phyloP scores from a whole-genome alignment of 2,888 invertebrate species.

The Linnaemya tessellans region DNA sequence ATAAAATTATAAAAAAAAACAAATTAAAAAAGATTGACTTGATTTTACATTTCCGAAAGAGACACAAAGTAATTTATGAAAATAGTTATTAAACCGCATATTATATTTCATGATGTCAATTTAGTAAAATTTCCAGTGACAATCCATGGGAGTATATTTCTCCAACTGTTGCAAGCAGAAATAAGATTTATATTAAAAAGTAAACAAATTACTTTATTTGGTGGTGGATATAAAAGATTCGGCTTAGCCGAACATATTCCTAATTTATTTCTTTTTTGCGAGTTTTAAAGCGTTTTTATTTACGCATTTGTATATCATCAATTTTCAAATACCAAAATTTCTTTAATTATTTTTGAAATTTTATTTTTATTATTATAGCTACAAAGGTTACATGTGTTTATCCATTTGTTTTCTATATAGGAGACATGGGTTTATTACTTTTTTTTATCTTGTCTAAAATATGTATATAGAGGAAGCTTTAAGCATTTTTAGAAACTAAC shows the following conservation, averaged over 20 bases:
- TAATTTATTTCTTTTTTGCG: constrained; percentile 37
- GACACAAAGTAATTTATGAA: too few relatives aligned
- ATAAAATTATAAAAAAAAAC: too few relatives aligned
- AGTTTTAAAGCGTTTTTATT: constrained; percentile 55
- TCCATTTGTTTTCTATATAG: constrained; percentile 49
- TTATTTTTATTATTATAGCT: constrained; percentile 48
- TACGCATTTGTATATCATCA: constrained; percentile 30
- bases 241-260: constrained; percentile 1
- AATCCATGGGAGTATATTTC: too few relatives aligned
- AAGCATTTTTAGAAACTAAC: constrained; percentile 37
- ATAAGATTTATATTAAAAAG: neutral
- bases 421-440: constrained; percentile 43
- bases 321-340: constrained; percentile 49
- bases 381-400: constrained; percentile 55
- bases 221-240: constrained; percentile 16
- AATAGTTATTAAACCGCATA: too few relatives aligned
- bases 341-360: neutral
- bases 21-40: too few relatives aligned
- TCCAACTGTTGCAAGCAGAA: too few relatives aligned
- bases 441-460: constrained; percentile 48
- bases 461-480: constrained; percentile 57
- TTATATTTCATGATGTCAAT: too few relatives aligned
- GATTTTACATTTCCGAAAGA: too few relatives aligned
- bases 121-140: neutral
- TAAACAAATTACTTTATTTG: neutral